Conservation (phyloP, 2,888 invertebrate species). For the Agrochola macilenta region DNA sequence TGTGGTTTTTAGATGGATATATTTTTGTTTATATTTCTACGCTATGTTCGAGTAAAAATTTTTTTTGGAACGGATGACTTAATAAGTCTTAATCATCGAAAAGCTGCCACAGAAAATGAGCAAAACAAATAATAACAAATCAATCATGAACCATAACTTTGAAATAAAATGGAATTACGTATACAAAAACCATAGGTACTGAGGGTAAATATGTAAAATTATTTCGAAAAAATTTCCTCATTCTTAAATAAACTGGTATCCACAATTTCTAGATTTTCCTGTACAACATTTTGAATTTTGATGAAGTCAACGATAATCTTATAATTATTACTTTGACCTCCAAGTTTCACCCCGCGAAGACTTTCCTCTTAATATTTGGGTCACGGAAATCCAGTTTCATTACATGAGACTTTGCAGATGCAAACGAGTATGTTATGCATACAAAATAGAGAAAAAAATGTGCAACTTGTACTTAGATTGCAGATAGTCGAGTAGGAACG, state of each 20-base stretch:
- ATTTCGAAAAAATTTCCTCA: slow-evolving; percentile 14
- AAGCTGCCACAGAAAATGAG: not conserved
- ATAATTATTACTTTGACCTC: slow-evolving; percentile 52
- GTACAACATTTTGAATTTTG: slow-evolving; percentile 39
- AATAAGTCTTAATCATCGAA: slow-evolving; percentile 1
- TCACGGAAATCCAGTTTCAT: slow-evolving; percentile 72
- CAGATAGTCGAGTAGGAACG: slow-evolving; percentile 51
- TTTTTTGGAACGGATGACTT: not conserved
- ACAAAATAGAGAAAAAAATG: slow-evolving; percentile 64
- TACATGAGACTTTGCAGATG: slow-evolving; percentile 66
- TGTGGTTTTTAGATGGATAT: slow-evolving; percentile 6
- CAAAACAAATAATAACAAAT: not conserved
- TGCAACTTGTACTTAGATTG: slow-evolving; percentile 60
- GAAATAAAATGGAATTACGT: too few relatives aligned
- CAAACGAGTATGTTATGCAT: slow-evolving; percentile 68
- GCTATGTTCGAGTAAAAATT: not conserved
- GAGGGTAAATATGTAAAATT: not conserved
- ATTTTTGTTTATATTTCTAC: slow-evolving; percentile 6
- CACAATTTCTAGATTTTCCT: slow-evolving; percentile 49
- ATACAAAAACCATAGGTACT: not conserved
- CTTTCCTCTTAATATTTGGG: slow-evolving; percentile 74
- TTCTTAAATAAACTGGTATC: slow-evolving; percentile 21
- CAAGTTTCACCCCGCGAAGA: slow-evolving; percentile 49
- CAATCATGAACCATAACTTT: not conserved
- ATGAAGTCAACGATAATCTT: slow-evolving; percentile 42